A percentile compares a stretch with the other conserved stretches of the same genome.
Conservation (phyloP, 2,797 vertebrate genomes). For the Adelosebastes latens region DNA sequence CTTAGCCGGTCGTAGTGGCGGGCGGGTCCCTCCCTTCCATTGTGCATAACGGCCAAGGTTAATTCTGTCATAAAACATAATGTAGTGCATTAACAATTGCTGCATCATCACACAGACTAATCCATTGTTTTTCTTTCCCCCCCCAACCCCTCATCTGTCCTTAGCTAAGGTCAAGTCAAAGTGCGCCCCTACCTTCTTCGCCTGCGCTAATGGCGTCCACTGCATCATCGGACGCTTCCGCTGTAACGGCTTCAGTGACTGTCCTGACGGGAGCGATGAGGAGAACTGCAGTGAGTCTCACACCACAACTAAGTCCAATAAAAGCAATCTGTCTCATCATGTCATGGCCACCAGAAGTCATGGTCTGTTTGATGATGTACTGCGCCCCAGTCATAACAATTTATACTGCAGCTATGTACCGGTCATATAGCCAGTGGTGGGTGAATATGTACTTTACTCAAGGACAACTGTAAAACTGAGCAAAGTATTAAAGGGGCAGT, state of each 20-base stretch:
- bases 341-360: slow-evolving; percentile 12
- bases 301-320: not conserved
- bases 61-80: slow-evolving; percentile 45
- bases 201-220: slow-evolving; percentile 93
- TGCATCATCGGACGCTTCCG: slow-evolving; percentile 98
- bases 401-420: not conserved
- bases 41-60: slow-evolving; percentile 24
- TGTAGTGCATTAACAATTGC: slow-evolving; percentile 25
- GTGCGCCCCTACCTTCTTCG: slow-evolving; percentile 93
- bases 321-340: not conserved
- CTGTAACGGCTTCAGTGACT: slow-evolving; percentile 96
- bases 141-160: slow-evolving; percentile 11
- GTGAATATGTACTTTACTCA: not conserved
- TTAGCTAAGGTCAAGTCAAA: slow-evolving; percentile 93
- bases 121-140: slow-evolving; percentile 26
- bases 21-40: not conserved
- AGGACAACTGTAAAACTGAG: not conserved
- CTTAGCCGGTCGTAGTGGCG: too few species aligned
- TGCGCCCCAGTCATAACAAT: slow-evolving; percentile 13
- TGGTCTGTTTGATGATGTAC: slow-evolving; percentile 3
- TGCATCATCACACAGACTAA: slow-evolving; percentile 32
- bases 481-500: not conserved
- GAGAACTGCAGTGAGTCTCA: slow-evolving; percentile 96
- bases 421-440: not conserved
- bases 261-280: slow-evolving; percentile 95